Evolutionary conservation across 2,888 invertebrate species (phyloP).

Genomic region (Diaperis boleti): DNA sequence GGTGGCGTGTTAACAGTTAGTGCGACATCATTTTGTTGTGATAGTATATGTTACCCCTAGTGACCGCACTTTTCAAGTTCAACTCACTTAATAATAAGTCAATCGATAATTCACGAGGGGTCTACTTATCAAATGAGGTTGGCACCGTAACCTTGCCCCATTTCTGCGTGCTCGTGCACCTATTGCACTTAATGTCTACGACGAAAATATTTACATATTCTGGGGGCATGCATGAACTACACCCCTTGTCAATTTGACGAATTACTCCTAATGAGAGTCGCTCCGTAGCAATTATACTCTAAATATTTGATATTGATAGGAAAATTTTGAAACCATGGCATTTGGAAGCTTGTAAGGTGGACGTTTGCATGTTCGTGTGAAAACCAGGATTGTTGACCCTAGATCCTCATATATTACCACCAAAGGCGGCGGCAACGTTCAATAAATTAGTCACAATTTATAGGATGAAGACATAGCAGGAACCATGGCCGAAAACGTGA

Average conservation of each 20-base stretch:
- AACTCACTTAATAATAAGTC: slow-evolving; percentile 28
- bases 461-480: slow-evolving; percentile 45
- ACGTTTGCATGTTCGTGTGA: slow-evolving; percentile 11
- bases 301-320: slow-evolving; percentile 3
- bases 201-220: slow-evolving; percentile 22
- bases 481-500: slow-evolving; percentile 75
- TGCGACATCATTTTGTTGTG: slow-evolving; percentile 45
- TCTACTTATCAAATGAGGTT: slow-evolving; percentile 18
- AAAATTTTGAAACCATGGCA: background rate
- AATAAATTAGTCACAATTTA: background rate
- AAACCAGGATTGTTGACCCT: slow-evolving; percentile 9
- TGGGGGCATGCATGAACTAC: background rate
- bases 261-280: background rate
- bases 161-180: slow-evolving; percentile 10
- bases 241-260: background rate
- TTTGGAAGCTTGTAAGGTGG: background rate
- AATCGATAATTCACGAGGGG: slow-evolving; percentile 34
- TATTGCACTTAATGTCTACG: slow-evolving; percentile 8
- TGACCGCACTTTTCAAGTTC: slow-evolving; percentile 51
- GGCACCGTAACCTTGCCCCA: slow-evolving; percentile 32
- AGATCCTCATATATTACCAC: too few species aligned
- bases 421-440: background rate
- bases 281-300: background rate
- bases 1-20: background rate
- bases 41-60: slow-evolving; percentile 48